Evolutionary conservation across 2,888 invertebrate genomes (phyloP).

Genomic region (Andrena bucephala): DNA sequence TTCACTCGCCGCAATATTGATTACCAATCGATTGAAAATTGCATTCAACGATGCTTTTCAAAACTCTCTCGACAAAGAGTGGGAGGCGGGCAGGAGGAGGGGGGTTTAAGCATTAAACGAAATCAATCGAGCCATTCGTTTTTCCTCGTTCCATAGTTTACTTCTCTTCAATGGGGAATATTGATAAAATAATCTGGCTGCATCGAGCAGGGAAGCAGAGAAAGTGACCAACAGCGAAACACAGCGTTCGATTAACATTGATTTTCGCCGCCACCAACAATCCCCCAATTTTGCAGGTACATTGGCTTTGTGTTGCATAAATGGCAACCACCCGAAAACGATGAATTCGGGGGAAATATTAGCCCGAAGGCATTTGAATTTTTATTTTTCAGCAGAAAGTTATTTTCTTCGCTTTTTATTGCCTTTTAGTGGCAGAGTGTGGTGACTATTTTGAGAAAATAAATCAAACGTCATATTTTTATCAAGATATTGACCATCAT

Average conservation of each 20-base stretch:
- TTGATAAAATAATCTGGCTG: constrained; percentile 29
- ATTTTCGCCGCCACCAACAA: constrained; percentile 30
- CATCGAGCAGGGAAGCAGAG: constrained; percentile 15
- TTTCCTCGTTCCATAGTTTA: neutral
- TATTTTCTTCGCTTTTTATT: too few relatives aligned
- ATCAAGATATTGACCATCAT: too few relatives aligned
- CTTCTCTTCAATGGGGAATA: constrained; percentile 12
- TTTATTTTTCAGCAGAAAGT: too few relatives aligned
- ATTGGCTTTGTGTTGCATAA: neutral
- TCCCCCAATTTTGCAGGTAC: constrained; percentile 24
- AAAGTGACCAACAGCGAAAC: constrained; percentile 10
- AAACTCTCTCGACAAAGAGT: neutral
- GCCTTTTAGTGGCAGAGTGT: too few relatives aligned
- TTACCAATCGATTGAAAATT: neutral
- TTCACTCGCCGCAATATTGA: neutral
- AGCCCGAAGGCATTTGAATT: too few relatives aligned
- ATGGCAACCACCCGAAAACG: neutral
- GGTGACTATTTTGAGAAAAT: too few relatives aligned
- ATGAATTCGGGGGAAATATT: neutral
- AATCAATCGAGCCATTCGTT: constrained; percentile 1
- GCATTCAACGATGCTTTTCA: neutral
- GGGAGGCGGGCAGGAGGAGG: neutral
- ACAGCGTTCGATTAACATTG: constrained; percentile 18
- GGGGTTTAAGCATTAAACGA: constrained; percentile 4
- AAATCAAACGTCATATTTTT: too few relatives aligned